Evolutionary conservation across 2,113 vertebrate species (phyloP).

Genomic region (Saguinus midas): DNA sequence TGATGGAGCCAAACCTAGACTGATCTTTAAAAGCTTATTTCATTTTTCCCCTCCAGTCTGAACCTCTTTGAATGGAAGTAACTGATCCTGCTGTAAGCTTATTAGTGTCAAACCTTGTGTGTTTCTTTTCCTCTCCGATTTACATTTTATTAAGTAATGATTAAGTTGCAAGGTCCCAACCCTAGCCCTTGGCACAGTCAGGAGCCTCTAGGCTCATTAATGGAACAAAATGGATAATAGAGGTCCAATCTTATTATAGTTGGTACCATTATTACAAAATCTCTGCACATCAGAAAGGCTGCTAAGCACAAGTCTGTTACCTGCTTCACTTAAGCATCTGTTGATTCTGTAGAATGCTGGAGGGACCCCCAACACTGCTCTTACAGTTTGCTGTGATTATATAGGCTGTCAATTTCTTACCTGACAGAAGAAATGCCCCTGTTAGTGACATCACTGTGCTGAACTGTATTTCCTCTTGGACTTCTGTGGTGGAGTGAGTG

Average conservation of each 20-base stretch:
- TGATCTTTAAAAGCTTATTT: slow-evolving; percentile 72
- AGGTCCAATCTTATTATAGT: slow-evolving; percentile 17
- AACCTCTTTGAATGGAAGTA: slow-evolving; percentile 69
- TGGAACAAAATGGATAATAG: slow-evolving; percentile 8
- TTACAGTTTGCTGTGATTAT: fast-evolving
- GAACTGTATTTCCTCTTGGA: background rate
- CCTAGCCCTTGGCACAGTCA: background rate
- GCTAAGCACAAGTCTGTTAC: background rate
- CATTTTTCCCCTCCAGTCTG: slow-evolving; percentile 59
- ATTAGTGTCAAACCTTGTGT: slow-evolving; percentile 62
- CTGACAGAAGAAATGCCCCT: background rate
- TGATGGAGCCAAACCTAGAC: slow-evolving; percentile 60
- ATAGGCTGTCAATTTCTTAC: fast-evolving
- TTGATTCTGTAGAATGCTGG: background rate
- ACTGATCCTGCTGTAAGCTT: slow-evolving; percentile 55
- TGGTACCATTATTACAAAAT: background rate
- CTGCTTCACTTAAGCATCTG: background rate
- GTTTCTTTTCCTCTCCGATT: slow-evolving; percentile 61
- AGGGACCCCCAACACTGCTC: background rate
- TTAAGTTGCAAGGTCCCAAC: slow-evolving; percentile 27
- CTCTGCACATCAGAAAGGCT: background rate
- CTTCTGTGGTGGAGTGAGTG: too few species aligned
- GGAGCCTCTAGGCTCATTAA: slow-evolving; percentile 44
- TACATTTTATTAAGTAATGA: slow-evolving; percentile 68
- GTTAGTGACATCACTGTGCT: fast-evolving